phyloP scores from a whole-genome alignment of 2,888 invertebrate species.

The Octonoba sinensis region DNA sequence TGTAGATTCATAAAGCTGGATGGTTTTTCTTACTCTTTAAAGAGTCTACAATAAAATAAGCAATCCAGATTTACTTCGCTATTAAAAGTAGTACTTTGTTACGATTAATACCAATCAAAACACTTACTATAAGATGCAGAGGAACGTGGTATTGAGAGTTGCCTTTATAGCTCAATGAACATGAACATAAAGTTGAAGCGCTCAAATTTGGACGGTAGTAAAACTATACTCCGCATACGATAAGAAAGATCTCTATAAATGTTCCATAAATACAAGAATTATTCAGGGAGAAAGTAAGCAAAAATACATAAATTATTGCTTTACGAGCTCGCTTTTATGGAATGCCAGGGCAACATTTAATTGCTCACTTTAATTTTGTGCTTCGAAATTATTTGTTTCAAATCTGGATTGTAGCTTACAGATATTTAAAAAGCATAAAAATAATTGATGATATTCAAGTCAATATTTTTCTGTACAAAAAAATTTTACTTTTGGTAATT shows the following conservation, averaged over 20 bases:
- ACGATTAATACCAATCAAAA: constrained; percentile 23
- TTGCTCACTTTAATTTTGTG: no score
- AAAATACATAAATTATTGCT: no score
- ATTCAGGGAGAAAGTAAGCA: not conserved
- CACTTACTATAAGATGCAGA: constrained; percentile 23
- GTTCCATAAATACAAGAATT: constrained; percentile 8
- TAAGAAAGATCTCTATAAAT: constrained; percentile 22
- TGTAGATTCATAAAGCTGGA: no score
- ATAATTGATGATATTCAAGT: no score
- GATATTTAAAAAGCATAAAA: no score
- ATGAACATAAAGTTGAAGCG: constrained; percentile 15
- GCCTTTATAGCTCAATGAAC: constrained; percentile 16
- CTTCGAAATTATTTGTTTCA: no score
- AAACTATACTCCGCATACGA: constrained; percentile 16
- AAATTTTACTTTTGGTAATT: no score
- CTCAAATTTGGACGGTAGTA: constrained; percentile 22
- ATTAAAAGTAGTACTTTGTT: constrained; percentile 20
- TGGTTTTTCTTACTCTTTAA: constrained; percentile 3
- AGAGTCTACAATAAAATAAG: constrained; percentile 12
- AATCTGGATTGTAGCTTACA: no score
- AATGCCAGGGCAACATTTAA: no score
- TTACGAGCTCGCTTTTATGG: no score
- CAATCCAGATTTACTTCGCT: constrained; percentile 43
- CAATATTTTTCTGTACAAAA: no score
- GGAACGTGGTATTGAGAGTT: constrained; percentile 8